phyloP scores from a whole-genome alignment of 1,140 invertebrate species.

The Teleogryllus occipitalis region DNA sequence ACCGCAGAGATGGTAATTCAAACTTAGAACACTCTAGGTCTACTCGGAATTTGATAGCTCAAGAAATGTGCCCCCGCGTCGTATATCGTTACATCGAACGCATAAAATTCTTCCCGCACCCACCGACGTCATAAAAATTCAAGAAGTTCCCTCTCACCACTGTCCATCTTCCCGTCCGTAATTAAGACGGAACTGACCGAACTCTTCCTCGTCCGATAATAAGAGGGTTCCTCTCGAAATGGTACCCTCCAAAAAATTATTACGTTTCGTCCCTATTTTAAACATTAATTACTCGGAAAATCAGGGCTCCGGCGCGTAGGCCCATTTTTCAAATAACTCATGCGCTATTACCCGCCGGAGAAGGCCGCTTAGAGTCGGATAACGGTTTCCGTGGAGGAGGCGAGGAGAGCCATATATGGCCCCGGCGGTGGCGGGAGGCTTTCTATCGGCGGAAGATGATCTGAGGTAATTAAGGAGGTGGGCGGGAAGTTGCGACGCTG shows the following conservation, averaged over 20 bases:
- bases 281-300: neutral
- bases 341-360: neutral
- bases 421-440: neutral
- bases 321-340: neutral
- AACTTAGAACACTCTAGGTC: too few relatives aligned
- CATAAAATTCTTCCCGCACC: too few relatives aligned
- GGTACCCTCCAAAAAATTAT: neutral
- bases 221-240: neutral
- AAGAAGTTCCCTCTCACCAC: neutral
- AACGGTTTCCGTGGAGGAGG: neutral
- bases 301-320: neutral
- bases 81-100: too few relatives aligned
- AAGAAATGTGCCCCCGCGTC: too few relatives aligned
- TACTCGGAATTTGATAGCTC: too few relatives aligned
- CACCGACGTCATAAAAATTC: neutral
- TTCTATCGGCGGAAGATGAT: constrained; percentile 1
- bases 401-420: neutral
- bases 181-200: neutral
- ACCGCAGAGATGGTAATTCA: too few relatives aligned
- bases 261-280: neutral
- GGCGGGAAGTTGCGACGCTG: neutral
- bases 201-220: neutral
- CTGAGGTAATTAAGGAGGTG: neutral
- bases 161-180: neutral
- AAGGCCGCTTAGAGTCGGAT: neutral